phyloP scores from a whole-genome alignment of 2,797 vertebrate species.

The Calcarius lapponicus region DNA sequence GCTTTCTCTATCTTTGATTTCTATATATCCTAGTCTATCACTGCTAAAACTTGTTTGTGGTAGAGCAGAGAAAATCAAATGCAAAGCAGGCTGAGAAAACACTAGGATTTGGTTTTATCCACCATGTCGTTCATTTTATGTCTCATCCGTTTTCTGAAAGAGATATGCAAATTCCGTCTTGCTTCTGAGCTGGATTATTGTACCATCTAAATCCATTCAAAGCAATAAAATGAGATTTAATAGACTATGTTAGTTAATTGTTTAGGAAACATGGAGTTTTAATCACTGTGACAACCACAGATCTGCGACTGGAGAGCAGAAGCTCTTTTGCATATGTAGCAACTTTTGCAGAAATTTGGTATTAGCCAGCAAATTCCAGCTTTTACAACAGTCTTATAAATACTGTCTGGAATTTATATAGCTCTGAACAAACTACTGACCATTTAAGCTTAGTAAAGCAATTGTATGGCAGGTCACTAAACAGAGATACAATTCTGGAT shows the following conservation, averaged over 20 bases:
- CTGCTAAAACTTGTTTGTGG: constrained; percentile 35
- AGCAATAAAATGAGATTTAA: constrained; percentile 68
- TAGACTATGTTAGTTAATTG: constrained; percentile 70
- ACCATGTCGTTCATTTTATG: constrained; percentile 34
- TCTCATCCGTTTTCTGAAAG: constrained; percentile 64
- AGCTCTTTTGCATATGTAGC: constrained; percentile 46
- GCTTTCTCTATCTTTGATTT: neutral
- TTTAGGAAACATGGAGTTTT: constrained; percentile 68
- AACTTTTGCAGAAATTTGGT: constrained; percentile 47
- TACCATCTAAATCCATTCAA: constrained; percentile 58
- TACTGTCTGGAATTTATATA: neutral
- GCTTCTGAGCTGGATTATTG: constrained; percentile 53
- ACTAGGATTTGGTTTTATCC: constrained; percentile 28
- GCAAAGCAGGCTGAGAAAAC: neutral
- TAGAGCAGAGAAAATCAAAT: constrained; percentile 36
- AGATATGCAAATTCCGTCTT: constrained; percentile 38
- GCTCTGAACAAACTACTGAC: neutral
- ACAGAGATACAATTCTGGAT: neutral
- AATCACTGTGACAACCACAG: constrained; percentile 57
- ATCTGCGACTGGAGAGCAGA: constrained; percentile 45
- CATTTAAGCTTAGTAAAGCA: neutral
- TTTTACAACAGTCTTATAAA: neutral
- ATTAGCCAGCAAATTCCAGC: neutral
- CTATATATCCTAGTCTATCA: neutral
- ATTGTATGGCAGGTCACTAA: neutral